phyloP scores from a whole-genome alignment of 2,113 vertebrate species.

The Varanus salvator region DNA sequence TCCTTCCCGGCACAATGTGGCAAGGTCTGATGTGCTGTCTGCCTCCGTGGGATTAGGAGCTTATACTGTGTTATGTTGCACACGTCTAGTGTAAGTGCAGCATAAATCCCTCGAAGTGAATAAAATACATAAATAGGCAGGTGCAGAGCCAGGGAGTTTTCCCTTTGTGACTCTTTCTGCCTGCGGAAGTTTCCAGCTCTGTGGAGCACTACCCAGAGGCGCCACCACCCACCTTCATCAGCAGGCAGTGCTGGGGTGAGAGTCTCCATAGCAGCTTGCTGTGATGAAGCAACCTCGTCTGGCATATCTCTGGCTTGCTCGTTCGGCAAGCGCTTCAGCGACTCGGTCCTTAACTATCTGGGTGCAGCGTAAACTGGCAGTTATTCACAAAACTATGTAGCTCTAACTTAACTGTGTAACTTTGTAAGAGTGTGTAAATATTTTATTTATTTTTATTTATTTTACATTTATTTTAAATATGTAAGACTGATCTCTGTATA shows the following conservation, averaged over 20 bases:
- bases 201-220: no score
- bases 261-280: not conserved
- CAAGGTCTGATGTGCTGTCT: not conserved
- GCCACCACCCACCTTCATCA: not conserved
- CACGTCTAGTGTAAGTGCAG: no score
- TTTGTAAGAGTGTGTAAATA: no score
- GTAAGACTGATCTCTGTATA: not conserved
- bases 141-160: not conserved
- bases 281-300: not conserved
- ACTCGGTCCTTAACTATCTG: not conserved
- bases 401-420: no score
- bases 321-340: not conserved
- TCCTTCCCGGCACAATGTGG: not conserved
- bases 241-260: not conserved
- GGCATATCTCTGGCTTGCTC: not conserved
- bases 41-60: not conserved
- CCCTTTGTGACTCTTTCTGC: not conserved
- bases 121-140: no score
- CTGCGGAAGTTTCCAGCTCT: no score
- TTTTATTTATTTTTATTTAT: no score
- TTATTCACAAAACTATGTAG: no score
- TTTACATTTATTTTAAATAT: no score
- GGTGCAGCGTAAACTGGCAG: not conserved
- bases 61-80: no score
- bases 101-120: no score